Base-by-base conservation (phyloP, 1,140 invertebrate species). In the Anadara kagoshimensis region DNA sequence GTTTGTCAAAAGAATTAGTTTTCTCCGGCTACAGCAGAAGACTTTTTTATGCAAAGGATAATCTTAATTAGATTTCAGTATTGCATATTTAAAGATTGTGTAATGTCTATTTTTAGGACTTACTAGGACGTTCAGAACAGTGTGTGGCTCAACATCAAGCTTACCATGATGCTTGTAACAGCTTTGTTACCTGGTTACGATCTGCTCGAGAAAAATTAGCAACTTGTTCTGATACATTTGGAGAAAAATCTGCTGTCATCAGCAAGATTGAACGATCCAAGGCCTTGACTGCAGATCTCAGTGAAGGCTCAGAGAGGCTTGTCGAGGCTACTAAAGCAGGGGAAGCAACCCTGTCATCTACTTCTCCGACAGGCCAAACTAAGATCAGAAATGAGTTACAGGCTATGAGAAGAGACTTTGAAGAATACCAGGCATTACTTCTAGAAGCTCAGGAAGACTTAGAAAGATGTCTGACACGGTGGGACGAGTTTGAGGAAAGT, bases 161-260 rank as follows among this genome's bases (percentile, higher is more conserved):
- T 22, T 87, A 84, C 73, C 78, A 85, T 41, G 89, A 98, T 90
- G 93, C 94, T 67, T 96, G 94, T 67, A 94, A 95, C 86, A 95
- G 97, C 78, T 98, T 98, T 86, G 92, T 95, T 73, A 93, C 95
- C 80, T 98, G 97, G 97, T 92, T 98, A 51, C 91, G 95, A 82
- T 92, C 93, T 64, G 94, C 95, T 12, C 95, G 95, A 84, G 97
- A 98, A 88, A 93, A 93, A 68, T 90, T 98, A n/a, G 93, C 94
- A 65, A 97, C 98, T 87, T 97, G 96, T 85, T 96, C 95, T 0
- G 96, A 98, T 87, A 95, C 96, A 7, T 97, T 94, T 18, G 97
- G 96, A 20, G 96, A 98, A 82, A 97, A 97, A 82, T 96, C 97
- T 87, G 45, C 90, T 96, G 68, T 94, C 93, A 36, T 94, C 93